Conservation (phyloP, 2,888 invertebrate species). For the Agapostemon virescens region DNA sequence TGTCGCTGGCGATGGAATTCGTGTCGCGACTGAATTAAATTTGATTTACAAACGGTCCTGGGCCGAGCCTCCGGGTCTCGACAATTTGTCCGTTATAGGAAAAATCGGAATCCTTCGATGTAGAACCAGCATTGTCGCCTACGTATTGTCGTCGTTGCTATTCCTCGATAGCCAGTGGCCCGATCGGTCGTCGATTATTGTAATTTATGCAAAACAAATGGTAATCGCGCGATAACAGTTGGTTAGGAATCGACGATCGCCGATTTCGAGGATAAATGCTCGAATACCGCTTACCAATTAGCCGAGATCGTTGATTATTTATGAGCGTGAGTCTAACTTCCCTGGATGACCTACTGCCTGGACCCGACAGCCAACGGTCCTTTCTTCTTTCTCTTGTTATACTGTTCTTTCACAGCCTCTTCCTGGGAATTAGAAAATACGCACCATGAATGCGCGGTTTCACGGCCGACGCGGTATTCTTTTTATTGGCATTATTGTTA, state of each 20-base stretch:
- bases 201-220: constrained; percentile 23
- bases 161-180: not conserved
- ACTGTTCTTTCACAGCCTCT: constrained; percentile 21
- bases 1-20: constrained; percentile 18
- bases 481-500: constrained; percentile 11
- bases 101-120: not conserved
- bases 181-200: not conserved
- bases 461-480: not conserved
- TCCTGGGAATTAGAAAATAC: constrained; percentile 29
- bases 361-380: not conserved
- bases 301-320: constrained; percentile 14
- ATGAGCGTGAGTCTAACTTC: constrained; percentile 14
- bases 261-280: constrained; percentile 4
- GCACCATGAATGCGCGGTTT: not conserved
- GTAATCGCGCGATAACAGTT: constrained; percentile 14
- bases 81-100: not conserved
- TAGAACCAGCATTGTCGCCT: not conserved
- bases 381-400: constrained; percentile 9
- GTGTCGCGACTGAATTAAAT: constrained; percentile 18
- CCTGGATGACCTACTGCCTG: constrained; percentile 21
- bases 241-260: not conserved
- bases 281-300: not conserved
- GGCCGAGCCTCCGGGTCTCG: not conserved
- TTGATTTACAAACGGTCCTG: constrained; percentile 4
- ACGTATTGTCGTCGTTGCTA: not conserved